Evolutionary conservation across 2,113 vertebrate species (phyloP).

Genomic region (Oxygymnocypris stewartii): DNA sequence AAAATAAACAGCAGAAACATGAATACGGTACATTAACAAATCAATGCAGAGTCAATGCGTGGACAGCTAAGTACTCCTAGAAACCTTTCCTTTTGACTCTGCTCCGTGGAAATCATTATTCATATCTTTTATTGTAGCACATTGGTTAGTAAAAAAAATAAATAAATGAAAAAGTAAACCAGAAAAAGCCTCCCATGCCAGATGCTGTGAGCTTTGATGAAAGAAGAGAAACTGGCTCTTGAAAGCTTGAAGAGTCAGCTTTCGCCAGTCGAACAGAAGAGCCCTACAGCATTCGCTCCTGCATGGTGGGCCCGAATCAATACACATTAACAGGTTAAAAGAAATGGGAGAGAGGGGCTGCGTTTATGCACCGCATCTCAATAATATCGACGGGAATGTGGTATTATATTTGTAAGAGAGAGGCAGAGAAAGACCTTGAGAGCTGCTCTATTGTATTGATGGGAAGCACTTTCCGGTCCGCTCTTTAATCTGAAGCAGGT

Average conservation of each 20-base stretch:
- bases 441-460: slow-evolving; percentile 69
- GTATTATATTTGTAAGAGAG: slow-evolving; percentile 66
- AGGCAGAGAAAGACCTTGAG: slow-evolving; percentile 68
- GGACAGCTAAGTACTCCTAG: neutral
- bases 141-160: neutral
- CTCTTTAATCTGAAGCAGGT: slow-evolving; percentile 76
- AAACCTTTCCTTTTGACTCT: slow-evolving; percentile 30
- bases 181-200: neutral
- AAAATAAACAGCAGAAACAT: slow-evolving; percentile 5
- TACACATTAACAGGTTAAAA: slow-evolving; percentile 83
- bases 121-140: slow-evolving; percentile 15
- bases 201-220: slow-evolving; percentile 37
- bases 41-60: neutral
- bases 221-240: slow-evolving; percentile 38
- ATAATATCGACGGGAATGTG: slow-evolving; percentile 70
- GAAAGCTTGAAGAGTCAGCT: slow-evolving; percentile 38
- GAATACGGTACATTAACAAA: slow-evolving; percentile 28
- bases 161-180: neutral
- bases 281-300: slow-evolving; percentile 45
- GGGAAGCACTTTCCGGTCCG: slow-evolving; percentile 63
- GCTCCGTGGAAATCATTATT: slow-evolving; percentile 17
- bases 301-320: slow-evolving; percentile 75
- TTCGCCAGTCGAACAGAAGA: slow-evolving; percentile 37
- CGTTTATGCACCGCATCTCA: slow-evolving; percentile 71
- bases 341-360: slow-evolving; percentile 66